These are phyloP conservation scores for Rhombomys opimus DNA, from an alignment of 2,113 vertebrate species.

Conservation along the genomic window DNA sequence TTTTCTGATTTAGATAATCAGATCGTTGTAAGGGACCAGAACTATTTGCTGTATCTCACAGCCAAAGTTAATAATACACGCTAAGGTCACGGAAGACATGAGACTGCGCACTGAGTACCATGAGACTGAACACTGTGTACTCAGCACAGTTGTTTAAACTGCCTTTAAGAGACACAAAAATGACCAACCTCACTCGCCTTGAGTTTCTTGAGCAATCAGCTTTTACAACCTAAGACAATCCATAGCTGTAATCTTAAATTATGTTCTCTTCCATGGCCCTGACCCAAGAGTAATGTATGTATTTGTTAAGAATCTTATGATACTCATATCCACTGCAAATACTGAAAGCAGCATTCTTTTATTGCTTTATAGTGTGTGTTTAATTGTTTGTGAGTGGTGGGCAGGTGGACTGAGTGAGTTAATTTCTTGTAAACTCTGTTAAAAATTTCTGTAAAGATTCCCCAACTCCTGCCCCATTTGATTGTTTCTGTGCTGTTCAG, in stretches of 20 bases:
- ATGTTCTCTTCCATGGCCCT: neutral
- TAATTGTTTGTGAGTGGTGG: neutral
- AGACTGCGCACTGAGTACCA: neutral
- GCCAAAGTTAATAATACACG: neutral
- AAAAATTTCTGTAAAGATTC: neutral
- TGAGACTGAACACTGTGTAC: too few species aligned
- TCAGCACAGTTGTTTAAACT: neutral
- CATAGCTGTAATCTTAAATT: neutral
- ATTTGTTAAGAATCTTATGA: neutral
- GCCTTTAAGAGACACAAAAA: neutral
- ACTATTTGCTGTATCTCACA: neutral
- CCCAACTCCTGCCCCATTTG: neutral
- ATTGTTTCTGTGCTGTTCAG: neutral
- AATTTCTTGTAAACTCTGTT: neutral
- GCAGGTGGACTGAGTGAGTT: neutral
- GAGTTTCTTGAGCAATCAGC: neutral
- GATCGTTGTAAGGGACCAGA: neutral
- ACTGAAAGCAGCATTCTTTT: neutral
- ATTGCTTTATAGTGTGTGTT: neutral
- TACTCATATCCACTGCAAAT: neutral
- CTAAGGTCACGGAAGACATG: neutral
- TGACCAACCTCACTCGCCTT: neutral
- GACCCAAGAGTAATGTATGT: neutral
- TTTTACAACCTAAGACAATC: neutral
- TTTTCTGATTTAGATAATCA: neutral